These are phyloP conservation scores for Homarus gammarus DNA, from an alignment of 2,888 invertebrate species.

Conservation along the genomic window DNA sequence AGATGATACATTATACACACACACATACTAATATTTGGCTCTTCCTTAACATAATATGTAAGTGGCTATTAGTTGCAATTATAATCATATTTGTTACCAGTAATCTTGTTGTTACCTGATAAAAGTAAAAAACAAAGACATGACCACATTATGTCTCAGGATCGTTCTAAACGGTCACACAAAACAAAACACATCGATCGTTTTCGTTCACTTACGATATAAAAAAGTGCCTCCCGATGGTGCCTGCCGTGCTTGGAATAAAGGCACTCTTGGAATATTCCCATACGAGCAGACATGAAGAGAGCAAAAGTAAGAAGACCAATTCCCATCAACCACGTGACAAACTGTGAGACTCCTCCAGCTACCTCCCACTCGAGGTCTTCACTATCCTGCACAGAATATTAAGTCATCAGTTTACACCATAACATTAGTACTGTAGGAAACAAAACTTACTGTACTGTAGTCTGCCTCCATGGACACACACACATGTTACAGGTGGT, in stretches of 20 bases:
- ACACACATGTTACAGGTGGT: no score
- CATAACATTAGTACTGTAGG: neutral
- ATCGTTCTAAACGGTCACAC: no score
- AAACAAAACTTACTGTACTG: neutral
- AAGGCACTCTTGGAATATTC: constrained; percentile 91
- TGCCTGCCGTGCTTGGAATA: constrained; percentile 93
- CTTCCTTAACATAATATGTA: no score
- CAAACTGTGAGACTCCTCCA: constrained; percentile 36
- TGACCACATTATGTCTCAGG: no score
- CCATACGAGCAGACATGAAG: constrained; percentile 96
- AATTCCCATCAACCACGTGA: constrained; percentile 82
- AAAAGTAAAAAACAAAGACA: no score
- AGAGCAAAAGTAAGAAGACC: constrained; percentile 90
- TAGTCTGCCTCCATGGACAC: no score
- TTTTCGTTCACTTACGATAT: constrained; percentile 84
- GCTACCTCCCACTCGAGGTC: neutral
- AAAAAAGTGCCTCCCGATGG: constrained; percentile 92
- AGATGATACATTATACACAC: neutral
- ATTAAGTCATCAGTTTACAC: neutral
- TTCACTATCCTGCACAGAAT: neutral
- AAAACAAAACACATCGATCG: no score
- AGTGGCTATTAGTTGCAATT: no score
- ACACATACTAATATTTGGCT: neutral
- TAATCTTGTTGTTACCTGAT: no score
- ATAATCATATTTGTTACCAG: no score